Evolutionary conservation across 2,113 vertebrate genomes (phyloP).

Genomic region (Thoracochromis brauschi): DNA sequence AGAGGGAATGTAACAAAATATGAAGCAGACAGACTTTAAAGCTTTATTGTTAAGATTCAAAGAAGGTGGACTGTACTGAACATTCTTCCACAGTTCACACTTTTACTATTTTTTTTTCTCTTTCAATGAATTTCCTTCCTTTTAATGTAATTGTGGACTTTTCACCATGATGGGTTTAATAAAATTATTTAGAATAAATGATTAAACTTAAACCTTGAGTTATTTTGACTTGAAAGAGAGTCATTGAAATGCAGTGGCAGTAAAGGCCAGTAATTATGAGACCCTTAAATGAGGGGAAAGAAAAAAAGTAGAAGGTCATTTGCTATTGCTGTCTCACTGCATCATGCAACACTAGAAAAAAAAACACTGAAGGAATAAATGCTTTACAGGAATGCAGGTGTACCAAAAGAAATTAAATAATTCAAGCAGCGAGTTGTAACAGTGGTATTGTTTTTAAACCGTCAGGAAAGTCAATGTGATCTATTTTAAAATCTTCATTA

Average conservation of each 20-base stretch:
- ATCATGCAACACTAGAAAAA: neutral
- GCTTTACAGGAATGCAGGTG: neutral
- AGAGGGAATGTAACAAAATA: neutral
- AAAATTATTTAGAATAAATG: conserved; percentile 31
- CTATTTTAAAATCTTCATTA: neutral
- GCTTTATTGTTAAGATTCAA: neutral
- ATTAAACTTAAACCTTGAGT: conserved; percentile 21
- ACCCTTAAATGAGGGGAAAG: neutral
- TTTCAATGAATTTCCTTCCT: neutral
- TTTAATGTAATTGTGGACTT: conserved; percentile 12
- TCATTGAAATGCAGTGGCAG: conserved; percentile 33
- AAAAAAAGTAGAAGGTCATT: conserved; percentile 12
- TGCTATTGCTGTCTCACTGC: neutral
- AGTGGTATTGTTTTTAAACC: neutral
- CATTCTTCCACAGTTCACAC: neutral
- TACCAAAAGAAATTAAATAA: neutral
- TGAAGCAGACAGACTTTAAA: neutral
- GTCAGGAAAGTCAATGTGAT: neutral
- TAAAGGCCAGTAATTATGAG: conserved; percentile 24
- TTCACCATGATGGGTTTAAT: neutral
- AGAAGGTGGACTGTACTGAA: neutral
- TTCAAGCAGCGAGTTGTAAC: neutral
- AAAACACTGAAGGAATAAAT: neutral
- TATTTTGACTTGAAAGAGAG: conserved; percentile 28
- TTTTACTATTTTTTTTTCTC: neutral